Evolutionary conservation across 2,888 invertebrate species (phyloP), one percentile per base, ranked within the genome.

Genomic region (Argyresthia goedartella): DNA sequence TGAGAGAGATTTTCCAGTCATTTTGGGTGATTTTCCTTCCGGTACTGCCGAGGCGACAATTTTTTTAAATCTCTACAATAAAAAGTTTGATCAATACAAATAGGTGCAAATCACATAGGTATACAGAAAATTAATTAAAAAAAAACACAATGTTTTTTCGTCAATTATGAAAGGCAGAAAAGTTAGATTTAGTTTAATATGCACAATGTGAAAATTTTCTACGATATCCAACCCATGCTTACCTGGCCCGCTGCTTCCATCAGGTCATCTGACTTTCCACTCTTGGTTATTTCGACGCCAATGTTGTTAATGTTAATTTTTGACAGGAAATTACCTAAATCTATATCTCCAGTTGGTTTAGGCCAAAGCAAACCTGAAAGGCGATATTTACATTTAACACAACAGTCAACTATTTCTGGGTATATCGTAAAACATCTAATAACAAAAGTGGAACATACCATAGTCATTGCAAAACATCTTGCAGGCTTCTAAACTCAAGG

Each of bases 391-490:
- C 25, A 4, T 25, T 25, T 47, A 33, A 16, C n/a, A 44, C 8
- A 13, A 45, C 4, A 48, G 33, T 46, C 8, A 34, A 48, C 48
- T 47, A 3, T 13, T 9, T 33, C 11, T 47, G 10, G n/a, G 34
- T 47, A n/a, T 47, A 44, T 48, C 34, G 13, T 46, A 7, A 33
- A 4, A 25, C 2, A 4, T 35, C 33, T 11, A 49, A 15, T 49
- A 13, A 15, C 6, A 25, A 25, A 25, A 25, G 2, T 25, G 8
- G 9, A 36, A 56, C 57, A 57, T 57, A 68, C 89, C 90, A 50
- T 82, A 76, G 35, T 89, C 81, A 34, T 88, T 87, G 62, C 91
- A 91, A 66, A 89, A 89, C 72, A 91, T 75, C 65, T 90, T 90
- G 72, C 92, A 92, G 34, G 89, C 89, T 56, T 88, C 81, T 55